Percentiles rank a stretch among this genome's conserved stretches.
Conservation (phyloP, 2,797 vertebrate species). For the Heliangelus exortis region DNA sequence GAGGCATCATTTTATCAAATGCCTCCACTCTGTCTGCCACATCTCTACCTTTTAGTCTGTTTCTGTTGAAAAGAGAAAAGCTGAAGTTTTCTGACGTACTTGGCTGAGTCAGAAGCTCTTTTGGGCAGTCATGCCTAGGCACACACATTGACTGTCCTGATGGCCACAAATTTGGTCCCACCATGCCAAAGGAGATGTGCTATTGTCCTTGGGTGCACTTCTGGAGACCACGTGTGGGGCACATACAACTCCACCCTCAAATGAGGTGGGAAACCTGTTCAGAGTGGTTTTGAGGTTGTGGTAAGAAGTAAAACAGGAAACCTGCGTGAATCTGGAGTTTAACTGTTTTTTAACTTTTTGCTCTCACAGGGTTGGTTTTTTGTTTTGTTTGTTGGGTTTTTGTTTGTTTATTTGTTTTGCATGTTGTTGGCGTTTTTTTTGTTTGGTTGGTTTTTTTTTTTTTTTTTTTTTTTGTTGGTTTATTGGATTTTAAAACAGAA, state of each 20-base stretch:
- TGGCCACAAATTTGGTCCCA: neutral
- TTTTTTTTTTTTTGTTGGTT: no score
- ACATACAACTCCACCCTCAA: slow-evolving; percentile 43
- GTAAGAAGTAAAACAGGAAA: slow-evolving; percentile 71
- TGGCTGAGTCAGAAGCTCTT: neutral
- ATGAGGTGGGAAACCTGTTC: slow-evolving; percentile 53
- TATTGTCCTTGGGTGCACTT: neutral
- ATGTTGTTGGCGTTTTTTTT: no score
- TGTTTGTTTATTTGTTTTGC: no score
- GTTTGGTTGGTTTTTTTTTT: no score
- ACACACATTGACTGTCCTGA: neutral
- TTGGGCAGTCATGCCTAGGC: neutral
- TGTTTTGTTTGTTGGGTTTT: neutral
- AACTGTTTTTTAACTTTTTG: neutral
- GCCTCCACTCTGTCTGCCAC: neutral
- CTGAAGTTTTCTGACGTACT: neutral
- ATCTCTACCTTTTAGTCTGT: neutral
- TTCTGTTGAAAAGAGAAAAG: neutral
- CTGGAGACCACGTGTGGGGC: neutral
- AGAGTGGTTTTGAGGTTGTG: slow-evolving; percentile 71
- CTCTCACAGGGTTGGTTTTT: neutral
- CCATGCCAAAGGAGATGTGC: neutral
- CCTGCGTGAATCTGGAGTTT: slow-evolving; percentile 22
- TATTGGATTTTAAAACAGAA: no score
- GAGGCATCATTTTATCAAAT: neutral